Conservation (phyloP, 2,888 invertebrate genomes). For the Chrysolina americana region DNA sequence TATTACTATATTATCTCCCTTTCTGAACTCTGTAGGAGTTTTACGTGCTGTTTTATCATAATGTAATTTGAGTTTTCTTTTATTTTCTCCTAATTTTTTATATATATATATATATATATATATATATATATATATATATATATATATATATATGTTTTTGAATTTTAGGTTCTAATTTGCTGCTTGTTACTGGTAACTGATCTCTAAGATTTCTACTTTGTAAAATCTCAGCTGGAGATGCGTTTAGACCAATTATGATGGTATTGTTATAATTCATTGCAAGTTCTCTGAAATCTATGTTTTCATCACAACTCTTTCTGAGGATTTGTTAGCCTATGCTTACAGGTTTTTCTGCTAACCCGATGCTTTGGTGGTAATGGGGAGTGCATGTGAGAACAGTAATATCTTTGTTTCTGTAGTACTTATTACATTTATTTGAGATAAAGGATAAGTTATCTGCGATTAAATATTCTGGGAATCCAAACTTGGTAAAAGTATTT, state of each 20-base stretch:
- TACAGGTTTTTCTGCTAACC: conserved; percentile 48
- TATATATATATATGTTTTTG: neutral
- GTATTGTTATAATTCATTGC: conserved; percentile 49
- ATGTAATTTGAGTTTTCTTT: too few species aligned
- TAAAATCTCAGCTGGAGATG: conserved; percentile 49
- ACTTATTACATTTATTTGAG: conserved; percentile 47
- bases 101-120: too few species aligned
- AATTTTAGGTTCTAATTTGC: conserved; percentile 47
- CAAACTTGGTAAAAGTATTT: conserved; percentile 50
- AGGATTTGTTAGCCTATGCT: conserved; percentile 51
- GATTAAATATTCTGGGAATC: conserved; percentile 55
- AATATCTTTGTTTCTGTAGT: conserved; percentile 48
- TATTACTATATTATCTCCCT: neutral
- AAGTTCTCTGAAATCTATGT: conserved; percentile 45
- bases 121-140: too few species aligned
- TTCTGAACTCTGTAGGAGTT: too few species aligned
- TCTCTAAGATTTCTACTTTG: conserved; percentile 47
- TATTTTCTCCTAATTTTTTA: too few species aligned
- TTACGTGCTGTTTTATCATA: too few species aligned
- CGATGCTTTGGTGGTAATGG: conserved; percentile 46
- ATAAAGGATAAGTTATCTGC: conserved; percentile 53
- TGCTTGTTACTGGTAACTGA: conserved; percentile 39
- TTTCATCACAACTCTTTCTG: conserved; percentile 46
- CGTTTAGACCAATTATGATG: conserved; percentile 42
- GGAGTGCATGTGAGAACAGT: conserved; percentile 42